Evolutionary conservation across 2,797 vertebrate species (phyloP), one percentile per base, ranked within the genome.

Genomic region (Sebastes matsubarae): DNA sequence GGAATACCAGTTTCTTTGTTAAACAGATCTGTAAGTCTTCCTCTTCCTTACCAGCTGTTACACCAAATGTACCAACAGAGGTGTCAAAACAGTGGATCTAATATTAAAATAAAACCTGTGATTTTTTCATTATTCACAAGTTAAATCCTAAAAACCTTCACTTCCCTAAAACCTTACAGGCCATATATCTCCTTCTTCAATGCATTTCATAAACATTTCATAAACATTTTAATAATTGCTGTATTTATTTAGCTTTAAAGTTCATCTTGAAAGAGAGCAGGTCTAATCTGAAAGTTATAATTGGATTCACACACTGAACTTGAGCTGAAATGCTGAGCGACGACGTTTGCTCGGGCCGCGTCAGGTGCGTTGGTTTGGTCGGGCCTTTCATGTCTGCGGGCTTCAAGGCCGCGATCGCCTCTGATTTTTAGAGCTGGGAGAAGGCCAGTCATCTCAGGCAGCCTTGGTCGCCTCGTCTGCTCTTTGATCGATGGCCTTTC

Each of bases 401-500:
- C 92, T 93, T 94, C 88, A 94, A 95, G 94, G 91, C 85, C 87
- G 63, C 18, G 68, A 38, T 72, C 42, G 91, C 70, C 59, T 90
- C 65, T 88, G 87, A 90, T 89, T 88, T 86, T 61, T 80, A 61
- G 84, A 25, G 66, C 76, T 76, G 82, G 25, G 70, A 89, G 88
- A 89, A 89, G 88, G 86, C 85, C 85, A 78, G 80, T 66, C 67
- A 14, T 91, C 89, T 88, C 84, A 76, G 79, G 77, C 85, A 85
- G 85, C 89, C 90, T 89, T 82, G 85, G 79, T 86, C 12, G 66
- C 79, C 74, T 87, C 77, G 59, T 85, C 86, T 86, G 75, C 83
- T 87, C 90, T 96, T 94, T 95, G 93, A 95, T 95, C 88, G 86
- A 93, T 94, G 91, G 86, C 90, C 92, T 95, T 94, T 94, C 86